phyloP scores from a whole-genome alignment of 1,140 invertebrate species.

The Teleogryllus occipitalis region DNA sequence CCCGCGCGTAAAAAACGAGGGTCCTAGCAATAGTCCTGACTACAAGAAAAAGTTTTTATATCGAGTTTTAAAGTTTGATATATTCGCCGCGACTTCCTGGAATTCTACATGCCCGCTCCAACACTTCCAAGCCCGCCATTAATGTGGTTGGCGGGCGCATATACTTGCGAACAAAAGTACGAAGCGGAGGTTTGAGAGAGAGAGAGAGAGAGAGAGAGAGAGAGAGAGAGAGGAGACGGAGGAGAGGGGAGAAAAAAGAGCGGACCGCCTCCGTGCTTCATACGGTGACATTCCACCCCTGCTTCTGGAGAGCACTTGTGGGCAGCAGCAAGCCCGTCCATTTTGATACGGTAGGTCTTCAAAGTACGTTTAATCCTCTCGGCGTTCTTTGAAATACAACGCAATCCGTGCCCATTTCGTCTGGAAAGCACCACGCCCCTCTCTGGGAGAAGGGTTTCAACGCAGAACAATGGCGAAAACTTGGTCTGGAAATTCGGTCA shows the following conservation, averaged over 20 bases:
- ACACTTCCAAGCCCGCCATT: neutral
- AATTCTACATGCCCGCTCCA: neutral
- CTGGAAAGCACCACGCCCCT: no score
- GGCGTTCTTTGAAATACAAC: no score
- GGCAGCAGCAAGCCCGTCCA: no score
- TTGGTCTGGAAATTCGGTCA: neutral
- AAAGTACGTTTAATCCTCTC: no score
- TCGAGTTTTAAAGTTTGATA: neutral
- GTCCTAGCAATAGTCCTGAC: neutral
- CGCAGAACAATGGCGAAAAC: neutral
- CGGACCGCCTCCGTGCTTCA: no score
- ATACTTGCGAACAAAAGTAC: neutral
- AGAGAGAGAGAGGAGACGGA: neutral
- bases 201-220: neutral
- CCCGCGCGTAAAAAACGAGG: neutral
- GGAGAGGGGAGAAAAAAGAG: no score
- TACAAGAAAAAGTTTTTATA: conserved; percentile 2
- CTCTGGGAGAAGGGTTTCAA: no score
- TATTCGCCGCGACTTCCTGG: neutral
- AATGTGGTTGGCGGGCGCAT: neutral
- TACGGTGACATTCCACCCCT: no score
- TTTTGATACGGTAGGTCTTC: no score
- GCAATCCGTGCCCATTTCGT: no score
- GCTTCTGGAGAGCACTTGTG: no score
- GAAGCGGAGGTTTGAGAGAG: neutral